phyloP scores from a whole-genome alignment of 2,888 invertebrate species.

The Cosmopolites sordidus region DNA sequence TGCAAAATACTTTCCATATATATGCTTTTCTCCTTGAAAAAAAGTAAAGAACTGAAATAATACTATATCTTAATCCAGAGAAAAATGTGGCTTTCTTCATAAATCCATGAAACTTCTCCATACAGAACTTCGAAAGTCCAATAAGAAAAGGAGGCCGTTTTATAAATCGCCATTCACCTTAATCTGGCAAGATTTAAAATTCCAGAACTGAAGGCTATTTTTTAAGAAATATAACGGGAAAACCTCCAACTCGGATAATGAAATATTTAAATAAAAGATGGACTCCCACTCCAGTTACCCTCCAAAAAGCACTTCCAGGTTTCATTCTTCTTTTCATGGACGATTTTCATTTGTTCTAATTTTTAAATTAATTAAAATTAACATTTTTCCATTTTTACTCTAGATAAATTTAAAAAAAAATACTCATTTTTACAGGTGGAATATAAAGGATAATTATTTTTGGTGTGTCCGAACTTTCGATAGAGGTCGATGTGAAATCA shows the following conservation, averaged over 20 bases:
- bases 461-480: no score
- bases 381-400: no score
- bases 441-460: no score
- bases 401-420: no score
- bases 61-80: conserved; percentile 1
- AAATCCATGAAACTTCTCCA: conserved; percentile 5
- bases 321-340: no score
- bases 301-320: no score
- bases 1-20: neutral
- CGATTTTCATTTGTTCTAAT: no score
- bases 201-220: neutral
- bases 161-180: conserved; percentile 4
- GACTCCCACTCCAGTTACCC: neutral
- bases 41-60: neutral
- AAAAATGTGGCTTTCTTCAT: conserved; percentile 2
- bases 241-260: neutral
- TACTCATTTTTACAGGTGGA: no score
- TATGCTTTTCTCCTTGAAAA: neutral
- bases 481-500: no score
- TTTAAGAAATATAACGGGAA: neutral
- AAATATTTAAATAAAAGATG: conserved; percentile 2
- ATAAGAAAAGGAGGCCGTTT: conserved; percentile 5
- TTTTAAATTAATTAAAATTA: no score
- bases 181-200: neutral
- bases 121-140: conserved; percentile 9